A percentile compares a stretch with the other conserved stretches of the same genome.
These are phyloP conservation scores for Gallinago undulata DNA, from an alignment of 2,113 vertebrate species.

Conservation along the genomic window DNA sequence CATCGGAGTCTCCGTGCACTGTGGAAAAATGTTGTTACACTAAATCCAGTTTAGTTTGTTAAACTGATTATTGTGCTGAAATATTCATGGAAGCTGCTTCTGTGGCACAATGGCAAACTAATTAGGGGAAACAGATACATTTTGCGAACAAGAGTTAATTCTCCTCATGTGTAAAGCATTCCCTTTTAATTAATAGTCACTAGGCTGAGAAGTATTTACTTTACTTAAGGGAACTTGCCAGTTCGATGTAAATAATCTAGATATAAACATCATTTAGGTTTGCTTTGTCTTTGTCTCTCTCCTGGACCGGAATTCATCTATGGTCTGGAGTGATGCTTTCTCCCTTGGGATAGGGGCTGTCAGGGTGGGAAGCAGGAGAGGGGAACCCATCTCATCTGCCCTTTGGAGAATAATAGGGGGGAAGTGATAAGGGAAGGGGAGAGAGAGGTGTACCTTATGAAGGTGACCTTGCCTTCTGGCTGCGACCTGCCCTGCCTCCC, in stretches of 20 bases:
- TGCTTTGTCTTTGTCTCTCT: background rate
- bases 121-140: background rate
- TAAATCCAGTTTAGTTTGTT: background rate
- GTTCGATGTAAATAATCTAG: background rate
- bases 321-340: background rate
- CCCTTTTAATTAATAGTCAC: constrained; percentile 1
- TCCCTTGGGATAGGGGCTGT: background rate
- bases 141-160: background rate
- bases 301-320: background rate
- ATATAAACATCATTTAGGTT: background rate
- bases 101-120: background rate
- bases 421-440: background rate
- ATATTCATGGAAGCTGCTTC: background rate
- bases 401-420: background rate
- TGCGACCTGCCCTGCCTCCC: background rate
- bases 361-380: background rate
- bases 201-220: background rate
- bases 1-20: background rate
- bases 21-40: background rate
- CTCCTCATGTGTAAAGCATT: background rate
- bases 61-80: constrained; percentile 8
- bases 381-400: background rate
- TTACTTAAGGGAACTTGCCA: background rate
- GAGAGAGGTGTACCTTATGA: background rate
- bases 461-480: background rate